phyloP scores from a whole-genome alignment of 1,140 invertebrate genomes.

The Drosophila burlai region DNA sequence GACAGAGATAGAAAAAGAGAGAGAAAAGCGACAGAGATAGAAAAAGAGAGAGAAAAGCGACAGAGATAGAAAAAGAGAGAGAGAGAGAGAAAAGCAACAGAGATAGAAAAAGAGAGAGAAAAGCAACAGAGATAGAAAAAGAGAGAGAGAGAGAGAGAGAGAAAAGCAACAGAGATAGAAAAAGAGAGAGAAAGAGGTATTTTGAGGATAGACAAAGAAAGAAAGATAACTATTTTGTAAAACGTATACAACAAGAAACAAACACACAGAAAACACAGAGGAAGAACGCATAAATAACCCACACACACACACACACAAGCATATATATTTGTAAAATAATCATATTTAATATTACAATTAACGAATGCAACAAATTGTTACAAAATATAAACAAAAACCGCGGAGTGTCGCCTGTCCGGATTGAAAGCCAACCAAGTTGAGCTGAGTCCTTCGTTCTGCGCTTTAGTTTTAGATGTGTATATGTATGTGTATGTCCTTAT shows the following conservation, averaged over 20 bases:
- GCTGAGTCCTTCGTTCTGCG: conserved; percentile 9
- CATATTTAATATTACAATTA: conserved; percentile 25
- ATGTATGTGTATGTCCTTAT: conserved; percentile 9
- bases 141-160: conserved; percentile 2
- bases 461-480: conserved; percentile 3
- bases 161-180: conserved; percentile 1
- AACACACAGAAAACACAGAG: conserved; percentile 31
- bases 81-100: background rate
- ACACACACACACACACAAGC: conserved; percentile 10
- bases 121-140: background rate
- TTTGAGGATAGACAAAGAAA: conserved; percentile 17
- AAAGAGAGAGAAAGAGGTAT: conserved; percentile 1
- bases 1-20: conserved; percentile 1
- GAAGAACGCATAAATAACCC: conserved; percentile 53
- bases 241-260: conserved; percentile 57
- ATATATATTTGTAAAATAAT: conserved; percentile 61
- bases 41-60: background rate
- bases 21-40: conserved; percentile 4
- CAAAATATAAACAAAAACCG: conserved; percentile 11
- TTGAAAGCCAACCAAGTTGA: conserved; percentile 24
- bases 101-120: no score
- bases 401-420: conserved; percentile 22
- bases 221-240: conserved; percentile 71
- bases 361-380: conserved; percentile 32
- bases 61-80: background rate